Evolutionary conservation across 2,113 vertebrate genomes (phyloP).

Genomic region (Anser cygnoides): DNA sequence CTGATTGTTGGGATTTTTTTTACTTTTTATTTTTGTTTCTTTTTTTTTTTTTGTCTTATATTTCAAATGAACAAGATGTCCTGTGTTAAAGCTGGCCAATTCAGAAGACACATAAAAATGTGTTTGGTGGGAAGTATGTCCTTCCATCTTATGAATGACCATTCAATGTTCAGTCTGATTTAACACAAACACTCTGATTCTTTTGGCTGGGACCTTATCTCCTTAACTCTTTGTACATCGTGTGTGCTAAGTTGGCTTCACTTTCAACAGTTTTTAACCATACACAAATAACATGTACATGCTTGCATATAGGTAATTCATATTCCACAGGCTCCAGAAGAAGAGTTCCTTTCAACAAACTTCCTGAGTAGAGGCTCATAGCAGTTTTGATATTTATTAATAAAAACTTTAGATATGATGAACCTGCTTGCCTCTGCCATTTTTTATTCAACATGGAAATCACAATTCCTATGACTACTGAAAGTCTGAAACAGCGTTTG

Average conservation of each 20-base stretch:
- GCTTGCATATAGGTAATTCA: not conserved
- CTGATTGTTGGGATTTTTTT: not conserved
- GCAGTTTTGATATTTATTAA: not conserved
- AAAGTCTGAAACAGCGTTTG: not conserved
- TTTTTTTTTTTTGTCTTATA: not conserved
- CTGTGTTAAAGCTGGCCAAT: not conserved
- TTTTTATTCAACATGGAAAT: not conserved
- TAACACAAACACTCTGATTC: not conserved
- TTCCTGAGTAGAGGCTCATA: not conserved
- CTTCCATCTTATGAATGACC: not conserved
- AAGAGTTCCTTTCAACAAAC: not conserved
- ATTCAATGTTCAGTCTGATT: not conserved
- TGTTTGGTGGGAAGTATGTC: not conserved
- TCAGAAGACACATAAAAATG: fast-evolving
- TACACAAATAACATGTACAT: not conserved
- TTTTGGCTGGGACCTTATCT: not conserved
- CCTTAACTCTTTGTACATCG: not conserved
- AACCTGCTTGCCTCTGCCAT: not conserved
- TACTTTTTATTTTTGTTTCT: not conserved
- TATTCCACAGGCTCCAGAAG: not conserved
- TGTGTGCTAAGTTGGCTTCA: not conserved
- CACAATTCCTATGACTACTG: not conserved
- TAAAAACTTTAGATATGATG: not conserved
- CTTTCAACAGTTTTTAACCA: not conserved
- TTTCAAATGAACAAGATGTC: not conserved